Evolutionary conservation across 2,797 vertebrate species (phyloP).

Genomic region (Pseudochirops cupreus): DNA sequence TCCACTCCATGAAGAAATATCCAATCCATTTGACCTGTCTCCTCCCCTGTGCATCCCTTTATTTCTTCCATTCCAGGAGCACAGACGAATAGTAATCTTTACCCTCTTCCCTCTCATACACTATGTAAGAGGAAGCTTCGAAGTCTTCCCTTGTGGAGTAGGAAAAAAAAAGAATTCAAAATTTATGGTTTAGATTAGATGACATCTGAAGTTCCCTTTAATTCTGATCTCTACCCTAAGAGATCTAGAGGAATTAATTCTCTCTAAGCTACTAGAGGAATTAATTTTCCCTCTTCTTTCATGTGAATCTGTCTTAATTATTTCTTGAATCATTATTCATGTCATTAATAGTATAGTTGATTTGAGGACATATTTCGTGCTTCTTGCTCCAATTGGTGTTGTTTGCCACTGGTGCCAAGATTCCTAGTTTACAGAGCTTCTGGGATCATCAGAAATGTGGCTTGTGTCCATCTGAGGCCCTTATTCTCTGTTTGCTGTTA

Average conservation of each 20-base stretch:
- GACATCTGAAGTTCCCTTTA: background rate
- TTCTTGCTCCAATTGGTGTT: background rate
- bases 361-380: background rate
- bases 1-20: background rate
- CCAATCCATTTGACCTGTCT: background rate
- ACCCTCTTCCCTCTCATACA: background rate
- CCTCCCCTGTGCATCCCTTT: background rate
- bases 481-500: background rate
- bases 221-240: background rate
- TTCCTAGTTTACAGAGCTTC: background rate
- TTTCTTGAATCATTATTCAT: background rate
- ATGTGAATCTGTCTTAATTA: background rate
- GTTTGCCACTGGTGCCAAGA: background rate
- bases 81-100: background rate
- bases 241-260: background rate
- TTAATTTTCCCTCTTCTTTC: background rate
- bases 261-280: background rate
- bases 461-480: background rate
- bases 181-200: background rate
- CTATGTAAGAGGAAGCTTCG: background rate
- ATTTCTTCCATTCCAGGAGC: background rate
- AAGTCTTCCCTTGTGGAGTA: background rate
- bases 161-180: background rate
- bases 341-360: background rate
- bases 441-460: background rate